Evolutionary conservation across 2,113 vertebrate species (phyloP), one percentile per base, ranked within the genome.

Genomic region (Phyllostomus hastatus): DNA sequence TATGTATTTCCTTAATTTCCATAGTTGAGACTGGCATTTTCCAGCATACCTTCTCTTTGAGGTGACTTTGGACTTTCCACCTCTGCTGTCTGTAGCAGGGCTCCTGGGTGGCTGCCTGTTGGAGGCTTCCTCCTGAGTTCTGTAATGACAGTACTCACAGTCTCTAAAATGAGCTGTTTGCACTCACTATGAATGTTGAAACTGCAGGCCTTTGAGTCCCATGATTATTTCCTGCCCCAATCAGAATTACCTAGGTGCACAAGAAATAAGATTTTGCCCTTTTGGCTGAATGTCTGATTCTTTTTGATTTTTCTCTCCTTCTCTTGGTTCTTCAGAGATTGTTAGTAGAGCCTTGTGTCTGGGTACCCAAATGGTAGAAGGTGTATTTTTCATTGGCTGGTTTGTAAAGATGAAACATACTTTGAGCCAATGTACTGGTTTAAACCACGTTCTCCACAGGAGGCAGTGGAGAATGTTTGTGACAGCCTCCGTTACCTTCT

Each of bases 41-140:
- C 54, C 48, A 73, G 78, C 26, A 2, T 64, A 81, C 69, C 80
- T 92, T 92, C 75, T 94, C 50, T 96, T 91, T 91, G 92, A 96
- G 72, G 19, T 95, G 88, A 97, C 92, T 93, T 93, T 95, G 95
- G 96, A 91, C 85, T 66, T 90, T n/a, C 84, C 33, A 66, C 54
- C 72, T 91, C 17, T 75, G 70, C 86, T 84, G 43, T 93, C 67
- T 95, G n/a, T 33, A 28, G 59, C 41, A 86, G 92, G 50, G 83
- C 73, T 95, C 92, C 80, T 96, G 46, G 85, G 76, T 96, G 90
- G 92, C 76, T 96, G 59, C 92, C 80, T 96, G 59, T 84, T 95
- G 80, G 70, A 94, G 41, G 59, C 76, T 64, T 95, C 92, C 59
- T 88, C 90, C 33, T 28, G 88, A 93, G 73, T 70, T 95, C 72